Conservation (phyloP, 2,888 invertebrate species). For the Latrodectus hesperus region DNA sequence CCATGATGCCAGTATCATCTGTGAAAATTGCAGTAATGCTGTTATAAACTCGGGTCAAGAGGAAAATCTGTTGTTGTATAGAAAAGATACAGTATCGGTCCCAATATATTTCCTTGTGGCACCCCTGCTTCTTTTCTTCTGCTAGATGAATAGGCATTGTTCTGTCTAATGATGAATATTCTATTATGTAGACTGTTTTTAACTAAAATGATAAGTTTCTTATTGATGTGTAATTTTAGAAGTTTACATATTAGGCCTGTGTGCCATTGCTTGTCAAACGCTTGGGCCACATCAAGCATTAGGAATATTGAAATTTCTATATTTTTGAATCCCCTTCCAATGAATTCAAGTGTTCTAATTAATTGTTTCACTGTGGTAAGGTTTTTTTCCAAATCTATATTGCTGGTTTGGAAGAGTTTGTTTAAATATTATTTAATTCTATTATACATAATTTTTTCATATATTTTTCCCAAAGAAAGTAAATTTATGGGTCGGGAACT, state of each 20-base stretch:
- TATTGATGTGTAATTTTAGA: not conserved
- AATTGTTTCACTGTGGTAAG: not conserved
- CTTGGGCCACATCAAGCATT: not conserved
- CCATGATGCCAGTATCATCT: too few relatives aligned
- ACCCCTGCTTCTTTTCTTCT: too few relatives aligned
- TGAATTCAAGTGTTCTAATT: not conserved
- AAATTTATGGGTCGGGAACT: not conserved
- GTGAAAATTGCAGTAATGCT: too few relatives aligned
- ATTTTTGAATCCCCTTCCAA: not conserved
- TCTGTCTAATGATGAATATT: too few relatives aligned
- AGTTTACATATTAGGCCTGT: not conserved
- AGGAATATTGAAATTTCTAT: not conserved
- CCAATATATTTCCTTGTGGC: too few relatives aligned
- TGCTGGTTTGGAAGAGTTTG: not conserved
- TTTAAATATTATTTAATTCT: not conserved
- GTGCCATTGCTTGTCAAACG: not conserved
- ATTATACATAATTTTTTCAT: not conserved
- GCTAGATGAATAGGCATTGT: too few relatives aligned
- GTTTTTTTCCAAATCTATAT: not conserved
- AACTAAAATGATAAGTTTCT: too few relatives aligned
- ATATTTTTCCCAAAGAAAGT: not conserved
- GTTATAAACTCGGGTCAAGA: too few relatives aligned
- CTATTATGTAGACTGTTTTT: too few relatives aligned
- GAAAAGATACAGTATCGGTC: too few relatives aligned
- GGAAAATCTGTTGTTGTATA: too few relatives aligned